Percentiles rank a stretch among this genome's conserved stretches.
phyloP scores from a whole-genome alignment of 1,140 invertebrate species.

The Batillaria attramentaria region DNA sequence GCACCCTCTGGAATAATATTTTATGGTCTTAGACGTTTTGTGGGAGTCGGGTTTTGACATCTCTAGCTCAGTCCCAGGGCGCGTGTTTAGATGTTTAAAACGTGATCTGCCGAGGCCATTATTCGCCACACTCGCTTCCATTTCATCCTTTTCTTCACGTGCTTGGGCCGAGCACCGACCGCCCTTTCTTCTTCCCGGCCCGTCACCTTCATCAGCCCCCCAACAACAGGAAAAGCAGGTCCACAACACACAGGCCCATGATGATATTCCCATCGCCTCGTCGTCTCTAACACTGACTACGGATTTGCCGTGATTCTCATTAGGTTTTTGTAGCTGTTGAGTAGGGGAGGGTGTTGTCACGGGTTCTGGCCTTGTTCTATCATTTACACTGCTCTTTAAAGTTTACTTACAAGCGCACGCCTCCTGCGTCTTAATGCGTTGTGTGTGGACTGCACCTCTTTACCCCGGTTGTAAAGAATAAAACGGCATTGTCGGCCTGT shows the following conservation, averaged over 20 bases:
- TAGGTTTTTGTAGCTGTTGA: background rate
- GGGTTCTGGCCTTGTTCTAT: background rate
- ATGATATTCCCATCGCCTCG: slow-evolving; percentile 8
- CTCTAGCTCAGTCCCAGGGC: too few relatives aligned
- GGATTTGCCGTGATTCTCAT: background rate
- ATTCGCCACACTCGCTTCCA: too few relatives aligned
- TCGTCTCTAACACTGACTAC: too few relatives aligned
- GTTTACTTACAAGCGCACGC: slow-evolving; percentile 4
- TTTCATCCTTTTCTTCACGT: background rate
- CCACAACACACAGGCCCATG: slow-evolving; percentile 1
- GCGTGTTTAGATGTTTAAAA: too few relatives aligned
- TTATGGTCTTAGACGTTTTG: too few relatives aligned
- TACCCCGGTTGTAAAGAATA: too few relatives aligned
- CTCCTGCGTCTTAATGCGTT: background rate
- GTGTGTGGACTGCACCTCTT: too few relatives aligned
- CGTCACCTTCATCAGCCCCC: background rate
- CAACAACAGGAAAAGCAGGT: slow-evolving; percentile 6
- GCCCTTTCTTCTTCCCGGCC: background rate
- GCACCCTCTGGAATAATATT: too few relatives aligned
- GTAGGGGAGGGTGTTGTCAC: too few relatives aligned
- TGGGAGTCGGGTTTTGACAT: too few relatives aligned
- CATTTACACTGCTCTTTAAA: background rate
- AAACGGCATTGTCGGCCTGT: too few relatives aligned
- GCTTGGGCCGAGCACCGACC: background rate
- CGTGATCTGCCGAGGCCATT: too few relatives aligned